Conservation (phyloP, 2,888 invertebrate genomes). For the Spicauda simplicius region DNA sequence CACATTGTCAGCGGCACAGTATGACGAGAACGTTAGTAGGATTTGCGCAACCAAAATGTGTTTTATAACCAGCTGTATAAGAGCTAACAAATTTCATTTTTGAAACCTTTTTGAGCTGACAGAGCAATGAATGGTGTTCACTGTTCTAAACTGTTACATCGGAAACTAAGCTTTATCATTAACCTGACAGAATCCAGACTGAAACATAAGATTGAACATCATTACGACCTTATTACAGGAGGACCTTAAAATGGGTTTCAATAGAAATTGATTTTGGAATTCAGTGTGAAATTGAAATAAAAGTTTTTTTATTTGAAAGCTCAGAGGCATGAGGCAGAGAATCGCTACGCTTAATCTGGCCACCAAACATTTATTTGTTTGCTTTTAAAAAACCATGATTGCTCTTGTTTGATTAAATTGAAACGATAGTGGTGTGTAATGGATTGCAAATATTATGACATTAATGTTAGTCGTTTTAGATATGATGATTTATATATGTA, state of each 20-base stretch:
- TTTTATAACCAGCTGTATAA: slow-evolving; percentile 64
- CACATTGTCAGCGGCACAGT: slow-evolving; percentile 82
- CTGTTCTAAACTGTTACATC: slow-evolving; percentile 13
- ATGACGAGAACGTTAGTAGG: slow-evolving; percentile 67
- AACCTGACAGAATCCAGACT: slow-evolving; percentile 4
- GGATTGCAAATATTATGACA: slow-evolving; percentile 56
- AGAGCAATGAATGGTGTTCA: slow-evolving; percentile 66
- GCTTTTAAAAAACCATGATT: slow-evolving; percentile 64
- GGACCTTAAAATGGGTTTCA: slow-evolving; percentile 53
- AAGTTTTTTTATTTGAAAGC: slow-evolving; percentile 59
- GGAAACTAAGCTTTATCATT: slow-evolving; percentile 39
- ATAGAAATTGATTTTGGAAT: slow-evolving; percentile 76
- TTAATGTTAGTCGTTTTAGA: neutral
- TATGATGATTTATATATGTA: neutral
- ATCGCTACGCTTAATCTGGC: slow-evolving; percentile 60
- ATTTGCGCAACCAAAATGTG: slow-evolving; percentile 69
- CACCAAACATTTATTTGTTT: slow-evolving; percentile 69
- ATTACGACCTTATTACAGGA: slow-evolving; percentile 46
- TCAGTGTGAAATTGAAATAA: slow-evolving; percentile 80
- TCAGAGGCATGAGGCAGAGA: slow-evolving; percentile 53
- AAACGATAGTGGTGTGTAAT: slow-evolving; percentile 51
- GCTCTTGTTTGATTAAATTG: slow-evolving; percentile 55
- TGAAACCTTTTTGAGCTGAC: slow-evolving; percentile 67
- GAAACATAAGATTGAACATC: slow-evolving; percentile 28
- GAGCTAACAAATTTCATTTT: slow-evolving; percentile 65